Percentiles rank a stretch among this genome's conserved stretches.
phyloP scores from a whole-genome alignment of 2,888 invertebrate species.

The Apamea crenata region DNA sequence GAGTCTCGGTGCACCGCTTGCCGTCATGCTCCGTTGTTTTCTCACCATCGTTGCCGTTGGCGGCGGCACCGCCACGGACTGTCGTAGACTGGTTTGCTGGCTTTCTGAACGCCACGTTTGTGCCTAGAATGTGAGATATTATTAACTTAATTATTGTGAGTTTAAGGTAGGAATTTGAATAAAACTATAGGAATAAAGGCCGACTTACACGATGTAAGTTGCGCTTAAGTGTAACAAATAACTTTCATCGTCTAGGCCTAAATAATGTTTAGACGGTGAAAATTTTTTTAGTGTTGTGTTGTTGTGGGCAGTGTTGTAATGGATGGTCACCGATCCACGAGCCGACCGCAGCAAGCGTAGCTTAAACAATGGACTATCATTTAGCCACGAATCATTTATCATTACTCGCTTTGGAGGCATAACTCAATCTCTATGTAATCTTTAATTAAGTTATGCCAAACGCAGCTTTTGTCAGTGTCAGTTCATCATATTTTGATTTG shows the following conservation, averaged over 20 bases:
- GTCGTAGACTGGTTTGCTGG: constrained; percentile 98
- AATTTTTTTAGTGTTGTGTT: neutral
- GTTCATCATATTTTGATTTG: too few species aligned
- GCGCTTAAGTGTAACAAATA: neutral
- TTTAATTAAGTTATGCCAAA: too few species aligned
- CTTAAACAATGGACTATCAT: too few species aligned
- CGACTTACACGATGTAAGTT: neutral
- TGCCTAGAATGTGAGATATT: constrained; percentile 86
- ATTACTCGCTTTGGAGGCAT: too few species aligned
- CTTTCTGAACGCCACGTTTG: constrained; percentile 95
- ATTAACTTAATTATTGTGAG: neutral
- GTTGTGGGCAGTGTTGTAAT: too few species aligned
- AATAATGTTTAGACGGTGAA: neutral
- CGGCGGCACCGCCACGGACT: constrained; percentile 95
- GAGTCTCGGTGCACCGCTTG: constrained; percentile 96
- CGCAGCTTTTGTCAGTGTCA: too few species aligned
- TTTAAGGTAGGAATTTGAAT: neutral
- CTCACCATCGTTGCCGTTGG: constrained; percentile 97
- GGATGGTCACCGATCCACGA: too few species aligned
- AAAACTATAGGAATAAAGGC: neutral
- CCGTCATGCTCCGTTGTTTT: constrained; percentile 96
- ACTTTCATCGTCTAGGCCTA: neutral
- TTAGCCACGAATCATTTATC: too few species aligned
- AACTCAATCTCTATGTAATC: too few species aligned
- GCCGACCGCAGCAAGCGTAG: too few species aligned